A percentile compares a stretch with the other conserved stretches of the same genome.
phyloP scores from a whole-genome alignment of 2,113 vertebrate genomes.

The Zosterops borbonicus region DNA sequence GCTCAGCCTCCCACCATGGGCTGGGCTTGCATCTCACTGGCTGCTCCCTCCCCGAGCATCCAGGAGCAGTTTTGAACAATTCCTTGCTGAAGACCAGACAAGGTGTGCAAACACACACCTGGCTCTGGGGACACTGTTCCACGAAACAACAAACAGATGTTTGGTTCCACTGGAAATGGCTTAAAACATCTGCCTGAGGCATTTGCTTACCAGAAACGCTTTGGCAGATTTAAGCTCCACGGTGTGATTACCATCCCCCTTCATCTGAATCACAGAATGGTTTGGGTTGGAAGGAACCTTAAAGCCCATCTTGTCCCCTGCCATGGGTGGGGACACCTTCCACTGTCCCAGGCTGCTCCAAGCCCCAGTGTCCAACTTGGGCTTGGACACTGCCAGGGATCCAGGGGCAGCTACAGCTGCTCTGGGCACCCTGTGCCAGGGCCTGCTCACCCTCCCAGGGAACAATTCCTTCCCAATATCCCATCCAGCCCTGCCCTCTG shows the following conservation, averaged over 20 bases:
- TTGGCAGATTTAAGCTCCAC: background rate
- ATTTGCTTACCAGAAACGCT: background rate
- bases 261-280: background rate
- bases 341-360: background rate
- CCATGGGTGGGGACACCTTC: background rate
- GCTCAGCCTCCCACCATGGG: background rate
- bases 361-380: background rate
- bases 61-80: background rate
- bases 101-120: background rate
- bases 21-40: background rate
- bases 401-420: background rate
- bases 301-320: background rate
- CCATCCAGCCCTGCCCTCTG: background rate
- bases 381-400: background rate
- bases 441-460: accelerated
- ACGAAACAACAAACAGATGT: background rate
- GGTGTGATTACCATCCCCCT: background rate
- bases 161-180: background rate
- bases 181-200: accelerated
- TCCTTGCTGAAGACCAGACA: background rate
- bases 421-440: background rate
- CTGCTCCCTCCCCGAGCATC: background rate
- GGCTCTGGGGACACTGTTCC: accelerated
- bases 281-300: background rate
- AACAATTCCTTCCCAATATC: accelerated